Conservation (phyloP, 2,113 vertebrate genomes). For the Pseudopodoces humilis region DNA sequence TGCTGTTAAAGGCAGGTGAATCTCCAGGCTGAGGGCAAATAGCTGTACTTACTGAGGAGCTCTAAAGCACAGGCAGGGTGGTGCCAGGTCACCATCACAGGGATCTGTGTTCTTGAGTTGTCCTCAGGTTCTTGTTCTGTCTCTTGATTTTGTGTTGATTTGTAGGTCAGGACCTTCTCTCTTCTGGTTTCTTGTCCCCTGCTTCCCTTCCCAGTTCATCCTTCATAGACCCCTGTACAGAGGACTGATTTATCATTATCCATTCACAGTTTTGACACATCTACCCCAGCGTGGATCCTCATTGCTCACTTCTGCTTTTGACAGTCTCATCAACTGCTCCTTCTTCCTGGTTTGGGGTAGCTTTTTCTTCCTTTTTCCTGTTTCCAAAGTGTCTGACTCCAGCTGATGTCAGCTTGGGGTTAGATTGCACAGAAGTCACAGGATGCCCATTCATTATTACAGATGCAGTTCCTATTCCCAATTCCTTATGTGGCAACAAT, state of each 20-base stretch:
- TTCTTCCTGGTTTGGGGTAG: not conserved
- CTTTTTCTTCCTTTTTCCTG: not conserved
- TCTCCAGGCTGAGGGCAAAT: accelerated
- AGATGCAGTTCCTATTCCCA: not conserved
- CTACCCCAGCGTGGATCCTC: not conserved
- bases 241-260: not conserved
- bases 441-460: not conserved
- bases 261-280: not conserved
- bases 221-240: not conserved
- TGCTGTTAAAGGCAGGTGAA: not conserved
- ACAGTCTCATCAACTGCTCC: not conserved
- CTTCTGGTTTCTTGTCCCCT: not conserved
- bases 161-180: not conserved
- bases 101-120: not conserved
- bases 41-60: not conserved
- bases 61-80: not conserved
- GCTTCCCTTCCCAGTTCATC: not conserved
- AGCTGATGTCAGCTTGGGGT: not conserved
- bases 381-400: not conserved
- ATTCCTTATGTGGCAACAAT: not conserved
- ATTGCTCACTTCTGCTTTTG: not conserved
- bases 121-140: not conserved
- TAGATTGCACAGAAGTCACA: not conserved
- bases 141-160: not conserved
- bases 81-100: not conserved